Conservation (phyloP, 2,888 invertebrate genomes). For the Pollenia amentaria region DNA sequence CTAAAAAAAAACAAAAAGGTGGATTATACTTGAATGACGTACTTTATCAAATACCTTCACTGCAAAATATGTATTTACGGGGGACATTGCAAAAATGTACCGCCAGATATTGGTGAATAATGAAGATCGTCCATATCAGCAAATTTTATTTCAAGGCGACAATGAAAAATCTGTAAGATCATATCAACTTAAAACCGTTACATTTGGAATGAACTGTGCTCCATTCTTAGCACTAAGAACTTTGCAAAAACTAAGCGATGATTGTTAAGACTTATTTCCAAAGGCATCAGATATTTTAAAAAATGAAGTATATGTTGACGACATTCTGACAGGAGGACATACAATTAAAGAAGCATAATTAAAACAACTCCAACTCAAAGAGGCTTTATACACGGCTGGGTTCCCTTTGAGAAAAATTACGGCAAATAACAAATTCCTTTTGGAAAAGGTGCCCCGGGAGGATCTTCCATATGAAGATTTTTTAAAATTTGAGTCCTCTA, state of each 20-base stretch:
- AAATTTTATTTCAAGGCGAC: slow-evolving; percentile 60
- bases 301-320: slow-evolving; percentile 39
- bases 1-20: slow-evolving; percentile 60
- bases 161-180: slow-evolving; percentile 16
- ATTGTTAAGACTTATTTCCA: slow-evolving; percentile 37
- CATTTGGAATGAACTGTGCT: slow-evolving; percentile 72
- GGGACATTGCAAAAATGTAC: slow-evolving; percentile 74
- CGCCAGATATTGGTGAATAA: slow-evolving; percentile 66
- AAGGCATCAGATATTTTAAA: slow-evolving; percentile 33
- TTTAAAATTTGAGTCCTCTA: slow-evolving; percentile 10
- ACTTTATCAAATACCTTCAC: slow-evolving; percentile 59
- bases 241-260: slow-evolving; percentile 53
- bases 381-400: too few relatives aligned
- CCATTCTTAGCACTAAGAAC: slow-evolving; percentile 70
- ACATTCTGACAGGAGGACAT: slow-evolving; percentile 26
- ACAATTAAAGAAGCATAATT: background rate
- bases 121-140: slow-evolving; percentile 64
- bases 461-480: slow-evolving; percentile 50
- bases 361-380: background rate
- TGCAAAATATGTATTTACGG: slow-evolving; percentile 72
- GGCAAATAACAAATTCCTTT: background rate
- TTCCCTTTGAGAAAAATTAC: slow-evolving; percentile 45
- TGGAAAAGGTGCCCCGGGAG: slow-evolving; percentile 28
- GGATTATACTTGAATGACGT: slow-evolving; percentile 66
- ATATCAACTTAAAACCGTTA: slow-evolving; percentile 64